A percentile compares a stretch with the other conserved stretches of the same genome.
phyloP scores from a whole-genome alignment of 2,797 vertebrate genomes.

The Taeniopygia guttata region DNA sequence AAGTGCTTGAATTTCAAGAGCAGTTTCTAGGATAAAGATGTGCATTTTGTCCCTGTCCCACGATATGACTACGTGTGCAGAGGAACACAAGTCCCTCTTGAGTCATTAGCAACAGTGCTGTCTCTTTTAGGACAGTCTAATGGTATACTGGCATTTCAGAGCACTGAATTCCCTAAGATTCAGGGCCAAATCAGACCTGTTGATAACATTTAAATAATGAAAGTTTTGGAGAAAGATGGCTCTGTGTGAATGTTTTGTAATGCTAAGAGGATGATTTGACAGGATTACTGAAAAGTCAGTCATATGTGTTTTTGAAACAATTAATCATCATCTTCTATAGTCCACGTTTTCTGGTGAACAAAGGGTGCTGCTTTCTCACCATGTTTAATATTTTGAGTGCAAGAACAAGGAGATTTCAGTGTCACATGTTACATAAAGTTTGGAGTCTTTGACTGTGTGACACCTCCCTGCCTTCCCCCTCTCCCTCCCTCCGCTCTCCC shows the following conservation, averaged over 20 bases:
- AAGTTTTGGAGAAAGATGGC: not conserved
- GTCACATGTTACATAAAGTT: not conserved
- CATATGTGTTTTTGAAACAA: not conserved
- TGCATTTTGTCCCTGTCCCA: not conserved
- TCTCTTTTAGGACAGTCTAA: not conserved
- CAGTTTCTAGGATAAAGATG: not conserved
- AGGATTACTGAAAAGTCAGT: not conserved
- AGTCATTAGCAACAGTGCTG: not conserved
- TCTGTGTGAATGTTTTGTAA: not conserved
- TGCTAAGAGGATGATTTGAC: not conserved
- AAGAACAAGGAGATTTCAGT: not conserved
- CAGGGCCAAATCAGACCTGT: not conserved
- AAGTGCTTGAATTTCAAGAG: not conserved
- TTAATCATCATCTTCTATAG: not conserved
- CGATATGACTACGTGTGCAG: not conserved
- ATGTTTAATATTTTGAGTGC: not conserved
- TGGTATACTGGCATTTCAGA: not conserved
- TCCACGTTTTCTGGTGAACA: not conserved
- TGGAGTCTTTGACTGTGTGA: not conserved
- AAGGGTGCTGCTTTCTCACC: not conserved
- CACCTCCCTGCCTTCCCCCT: not conserved
- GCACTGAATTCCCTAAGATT: not conserved
- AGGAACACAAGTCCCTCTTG: not conserved
- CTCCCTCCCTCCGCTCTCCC: fast-evolving
- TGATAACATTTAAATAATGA: not conserved